phyloP scores from a whole-genome alignment of 2,888 invertebrate species.

The Drosophila barbarae region DNA sequence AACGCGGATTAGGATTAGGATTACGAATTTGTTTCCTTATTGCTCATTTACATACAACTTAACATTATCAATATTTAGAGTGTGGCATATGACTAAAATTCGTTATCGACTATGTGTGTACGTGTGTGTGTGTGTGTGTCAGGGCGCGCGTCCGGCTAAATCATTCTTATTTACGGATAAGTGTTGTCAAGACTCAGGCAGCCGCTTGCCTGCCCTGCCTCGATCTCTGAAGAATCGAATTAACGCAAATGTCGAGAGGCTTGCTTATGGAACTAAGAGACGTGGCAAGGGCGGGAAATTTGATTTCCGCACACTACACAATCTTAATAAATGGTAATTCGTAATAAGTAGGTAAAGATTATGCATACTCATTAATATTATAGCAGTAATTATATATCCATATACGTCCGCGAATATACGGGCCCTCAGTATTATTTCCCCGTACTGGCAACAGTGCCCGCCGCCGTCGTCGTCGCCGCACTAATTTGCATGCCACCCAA shows the following conservation, averaged over 20 bases:
- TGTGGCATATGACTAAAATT: constrained; percentile 49
- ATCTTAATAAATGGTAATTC: constrained; percentile 60
- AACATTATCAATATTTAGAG: constrained; percentile 43
- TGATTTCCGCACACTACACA: constrained; percentile 74
- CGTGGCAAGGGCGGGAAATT: constrained; percentile 73
- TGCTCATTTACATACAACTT: constrained; percentile 47
- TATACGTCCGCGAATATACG: constrained; percentile 33
- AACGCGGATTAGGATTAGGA: constrained; percentile 35
- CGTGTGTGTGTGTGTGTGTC: constrained; percentile 13
- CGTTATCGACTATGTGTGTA: constrained; percentile 42
- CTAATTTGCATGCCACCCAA: constrained; percentile 47
- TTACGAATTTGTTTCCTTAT: constrained; percentile 26
- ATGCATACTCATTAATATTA: constrained; percentile 54
- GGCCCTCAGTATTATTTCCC: constrained; percentile 54
- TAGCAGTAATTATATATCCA: constrained; percentile 48
- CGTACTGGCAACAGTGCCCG: constrained; percentile 49
- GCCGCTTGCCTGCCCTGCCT: constrained; percentile 15
- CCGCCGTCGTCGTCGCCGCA: constrained; percentile 41
- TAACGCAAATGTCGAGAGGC: constrained; percentile 60
- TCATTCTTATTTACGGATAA: constrained; percentile 32
- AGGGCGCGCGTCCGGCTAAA: constrained; percentile 28
- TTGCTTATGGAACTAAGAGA: constrained; percentile 68
- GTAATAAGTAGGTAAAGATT: constrained; percentile 68
- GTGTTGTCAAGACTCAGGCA: constrained; percentile 50
- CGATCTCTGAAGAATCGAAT: constrained; percentile 13